These are phyloP conservation scores for Muschampia plurimacula DNA, from an alignment of 2,888 invertebrate genomes.

Conservation along the genomic window DNA sequence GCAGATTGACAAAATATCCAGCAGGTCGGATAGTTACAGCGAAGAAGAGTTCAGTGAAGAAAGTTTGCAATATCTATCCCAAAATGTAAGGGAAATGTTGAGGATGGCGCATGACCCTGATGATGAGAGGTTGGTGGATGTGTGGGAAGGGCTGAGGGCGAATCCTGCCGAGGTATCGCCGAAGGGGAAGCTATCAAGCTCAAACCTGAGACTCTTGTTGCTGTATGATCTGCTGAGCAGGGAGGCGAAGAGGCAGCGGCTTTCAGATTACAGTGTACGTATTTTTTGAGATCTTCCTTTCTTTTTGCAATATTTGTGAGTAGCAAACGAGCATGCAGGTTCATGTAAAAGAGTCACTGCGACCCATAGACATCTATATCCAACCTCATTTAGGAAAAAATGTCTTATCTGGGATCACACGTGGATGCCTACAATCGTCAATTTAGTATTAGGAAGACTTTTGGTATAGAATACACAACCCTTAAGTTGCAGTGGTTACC, in stretches of 20 bases:
- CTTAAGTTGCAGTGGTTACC: too few species aligned
- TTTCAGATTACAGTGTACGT: conserved; percentile 86
- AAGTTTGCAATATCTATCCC: conserved; percentile 74
- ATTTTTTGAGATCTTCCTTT: neutral
- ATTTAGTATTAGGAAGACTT: too few species aligned
- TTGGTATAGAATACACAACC: too few species aligned
- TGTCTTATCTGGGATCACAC: too few species aligned
- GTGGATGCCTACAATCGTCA: too few species aligned
- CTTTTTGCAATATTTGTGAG: too few species aligned
- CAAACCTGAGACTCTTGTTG: conserved; percentile 86
- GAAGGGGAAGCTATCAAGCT: conserved; percentile 84
- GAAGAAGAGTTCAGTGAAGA: conserved; percentile 70
- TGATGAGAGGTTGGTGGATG: conserved; percentile 69
- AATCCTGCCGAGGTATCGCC: conserved; percentile 64
- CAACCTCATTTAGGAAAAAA: too few species aligned
- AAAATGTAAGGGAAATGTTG: conserved; percentile 74
- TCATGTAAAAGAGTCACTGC: too few species aligned
- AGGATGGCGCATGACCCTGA: conserved; percentile 70
- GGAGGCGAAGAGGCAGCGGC: conserved; percentile 87
- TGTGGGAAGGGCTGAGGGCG: conserved; percentile 68
- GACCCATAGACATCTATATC: too few species aligned
- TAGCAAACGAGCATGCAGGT: too few species aligned
- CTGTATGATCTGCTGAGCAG: conserved; percentile 88
- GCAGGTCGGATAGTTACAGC: conserved; percentile 60
- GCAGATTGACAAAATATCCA: conserved; percentile 60